A percentile compares a stretch with the other conserved stretches of the same genome.
These are phyloP conservation scores for Nerophis ophidion DNA, from an alignment of 2,113 vertebrate species.

Conservation along the genomic window DNA sequence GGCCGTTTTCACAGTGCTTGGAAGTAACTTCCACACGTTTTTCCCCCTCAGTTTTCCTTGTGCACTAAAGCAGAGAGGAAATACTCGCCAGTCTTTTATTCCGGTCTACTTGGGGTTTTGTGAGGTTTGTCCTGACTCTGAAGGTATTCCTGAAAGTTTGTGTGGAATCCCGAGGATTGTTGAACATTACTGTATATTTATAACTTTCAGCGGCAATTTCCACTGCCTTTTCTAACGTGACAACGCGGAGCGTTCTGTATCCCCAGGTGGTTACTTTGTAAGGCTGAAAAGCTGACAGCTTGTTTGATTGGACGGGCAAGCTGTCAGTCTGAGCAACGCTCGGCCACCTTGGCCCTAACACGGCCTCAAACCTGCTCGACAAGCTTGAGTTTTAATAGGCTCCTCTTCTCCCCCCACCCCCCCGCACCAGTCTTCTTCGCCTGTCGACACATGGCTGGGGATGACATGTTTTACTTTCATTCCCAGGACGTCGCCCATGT, in stretches of 20 bases:
- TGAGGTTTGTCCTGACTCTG: no score
- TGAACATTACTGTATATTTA: not conserved
- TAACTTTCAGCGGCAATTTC: not conserved
- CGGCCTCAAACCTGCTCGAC: not conserved
- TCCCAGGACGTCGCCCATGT: not conserved
- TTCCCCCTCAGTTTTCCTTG: no score
- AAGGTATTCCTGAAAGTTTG: no score
- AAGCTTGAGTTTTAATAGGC: conserved; percentile 2
- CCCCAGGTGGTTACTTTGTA: not conserved
- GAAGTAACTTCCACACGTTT: no score
- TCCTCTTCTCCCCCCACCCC: not conserved
- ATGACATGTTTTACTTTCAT: not conserved
- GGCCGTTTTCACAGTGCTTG: no score
- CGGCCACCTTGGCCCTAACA: not conserved
- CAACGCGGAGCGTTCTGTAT: not conserved
- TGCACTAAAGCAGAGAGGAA: no score
- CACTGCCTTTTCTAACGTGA: not conserved
- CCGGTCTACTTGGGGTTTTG: no score
- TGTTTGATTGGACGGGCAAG: conserved; percentile 4
- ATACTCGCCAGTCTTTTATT: no score
- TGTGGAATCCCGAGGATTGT: no score
- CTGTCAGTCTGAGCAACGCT: conserved; percentile 5
- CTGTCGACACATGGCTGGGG: not conserved
- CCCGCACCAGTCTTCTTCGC: not conserved
- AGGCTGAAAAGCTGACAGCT: not conserved